These are phyloP conservation scores for Coracopsis vasa DNA, from an alignment of 2,113 vertebrate genomes.

Conservation along the genomic window DNA sequence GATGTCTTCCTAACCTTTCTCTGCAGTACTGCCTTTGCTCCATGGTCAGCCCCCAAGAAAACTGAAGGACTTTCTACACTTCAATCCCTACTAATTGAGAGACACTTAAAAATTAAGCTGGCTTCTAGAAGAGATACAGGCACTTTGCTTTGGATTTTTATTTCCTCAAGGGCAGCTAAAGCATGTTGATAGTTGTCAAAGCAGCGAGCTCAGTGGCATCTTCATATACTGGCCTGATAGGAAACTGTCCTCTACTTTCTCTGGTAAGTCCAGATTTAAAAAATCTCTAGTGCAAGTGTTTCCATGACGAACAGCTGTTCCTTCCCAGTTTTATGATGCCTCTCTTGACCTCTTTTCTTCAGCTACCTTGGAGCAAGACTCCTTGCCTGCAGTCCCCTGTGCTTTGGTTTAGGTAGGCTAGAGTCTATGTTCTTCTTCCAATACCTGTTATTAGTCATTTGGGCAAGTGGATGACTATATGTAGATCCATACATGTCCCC, in stretches of 20 bases:
- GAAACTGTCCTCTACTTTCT: background rate
- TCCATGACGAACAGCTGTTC: background rate
- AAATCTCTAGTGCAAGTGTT: background rate
- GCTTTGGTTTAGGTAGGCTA: background rate
- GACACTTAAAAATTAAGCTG: background rate
- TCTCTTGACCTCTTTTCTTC: background rate
- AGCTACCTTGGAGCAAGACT: background rate
- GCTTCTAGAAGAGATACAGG: background rate
- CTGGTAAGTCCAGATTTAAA: background rate
- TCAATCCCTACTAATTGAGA: background rate
- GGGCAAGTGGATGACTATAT: background rate
- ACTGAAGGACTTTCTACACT: background rate
- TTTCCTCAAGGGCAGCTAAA: background rate
- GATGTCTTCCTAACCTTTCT: slow-evolving; percentile 3
- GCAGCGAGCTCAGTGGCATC: background rate
- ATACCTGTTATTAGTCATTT: background rate
- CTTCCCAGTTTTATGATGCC: background rate
- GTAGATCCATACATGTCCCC: background rate
- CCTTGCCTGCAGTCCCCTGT: background rate
- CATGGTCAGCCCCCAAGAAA: background rate
- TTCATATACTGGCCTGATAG: background rate
- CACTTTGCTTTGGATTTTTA: background rate
- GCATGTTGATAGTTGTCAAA: background rate
- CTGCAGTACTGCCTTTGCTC: background rate
- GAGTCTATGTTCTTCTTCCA: background rate